Evolutionary conservation across 2,888 invertebrate genomes (phyloP), one percentile per base, ranked within the genome.

Genomic region (Caenorhabditis angaria): DNA sequence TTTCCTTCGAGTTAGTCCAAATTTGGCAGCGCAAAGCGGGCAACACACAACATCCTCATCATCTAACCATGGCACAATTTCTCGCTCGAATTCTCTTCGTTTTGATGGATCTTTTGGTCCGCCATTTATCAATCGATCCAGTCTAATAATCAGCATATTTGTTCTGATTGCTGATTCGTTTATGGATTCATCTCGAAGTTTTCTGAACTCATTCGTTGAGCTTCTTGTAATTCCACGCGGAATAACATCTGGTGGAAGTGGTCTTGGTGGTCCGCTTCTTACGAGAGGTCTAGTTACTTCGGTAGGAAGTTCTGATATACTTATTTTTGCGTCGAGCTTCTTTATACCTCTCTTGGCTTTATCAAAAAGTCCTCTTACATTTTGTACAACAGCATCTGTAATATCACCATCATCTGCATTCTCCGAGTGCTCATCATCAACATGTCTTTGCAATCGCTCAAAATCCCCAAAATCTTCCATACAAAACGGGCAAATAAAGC

Each of bases 401-500:
- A 95, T 93, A 67, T 92, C 88, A 25, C 80, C 83, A 28, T 88
- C 92, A 88, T 69, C 71, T 10, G 70, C 74, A 25, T 61, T 53
- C 61, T 80, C 82, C 12, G 76, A 71, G 72, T 97, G 96, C 62
- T 91, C 90, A 72, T 92, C 92, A 88, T 95, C 94, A 87, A 96
- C 96, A 89, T 97, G 97, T 78, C 91, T 91, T 63, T 93, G 93
- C 65, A 97, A 90, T 87, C 93, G 92, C 61, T 92, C 91, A 6
- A 94, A 92, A 18, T 94, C 93, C 87, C 93, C 93, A 56, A 94
- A 91, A 88, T 97, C 95, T 48, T 92, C 92, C 89, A 94, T 93
- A 87, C 97, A 97, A 83, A 95, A 94, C 0, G 97, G 96, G 88
- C 97, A 97, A 12, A 97, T 90, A 88, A 97, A 96, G 5, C 97